A percentile compares a stretch with the other conserved stretches of the same genome.
Evolutionary conservation across 2,888 invertebrate genomes (phyloP).

Genomic region (Synanthedon andrenaeformis): DNA sequence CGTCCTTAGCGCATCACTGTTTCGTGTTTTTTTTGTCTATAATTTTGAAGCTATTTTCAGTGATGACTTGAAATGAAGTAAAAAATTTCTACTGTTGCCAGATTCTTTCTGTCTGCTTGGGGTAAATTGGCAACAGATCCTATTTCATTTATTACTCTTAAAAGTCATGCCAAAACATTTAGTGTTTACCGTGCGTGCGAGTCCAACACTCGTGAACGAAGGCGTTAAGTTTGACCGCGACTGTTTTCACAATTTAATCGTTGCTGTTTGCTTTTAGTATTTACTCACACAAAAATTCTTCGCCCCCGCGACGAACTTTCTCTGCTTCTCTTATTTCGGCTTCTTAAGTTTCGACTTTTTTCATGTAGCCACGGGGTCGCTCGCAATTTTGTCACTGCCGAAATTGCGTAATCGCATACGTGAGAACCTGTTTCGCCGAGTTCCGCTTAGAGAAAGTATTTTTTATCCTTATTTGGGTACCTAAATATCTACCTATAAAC

Average conservation of each 20-base stretch:
- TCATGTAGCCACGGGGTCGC: constrained; percentile 27
- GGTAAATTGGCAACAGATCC: constrained; percentile 31
- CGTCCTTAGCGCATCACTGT: no score
- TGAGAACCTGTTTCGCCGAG: constrained; percentile 41
- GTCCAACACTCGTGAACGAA: not conserved
- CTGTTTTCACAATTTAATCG: not conserved
- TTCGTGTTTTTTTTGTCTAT: no score
- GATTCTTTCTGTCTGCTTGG: constrained; percentile 16
- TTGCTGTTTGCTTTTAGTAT: constrained; percentile 10
- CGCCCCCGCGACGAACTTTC: constrained; percentile 40
- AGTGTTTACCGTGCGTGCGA: not conserved
- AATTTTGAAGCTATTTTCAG: constrained; percentile 15
- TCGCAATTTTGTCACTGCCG: constrained; percentile 45
- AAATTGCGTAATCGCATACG: constrained; percentile 46
- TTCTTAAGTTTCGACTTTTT: constrained; percentile 37
- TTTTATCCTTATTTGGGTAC: constrained; percentile 25
- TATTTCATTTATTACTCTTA: constrained; percentile 20
- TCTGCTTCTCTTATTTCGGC: constrained; percentile 31
- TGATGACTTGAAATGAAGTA: constrained; percentile 17
- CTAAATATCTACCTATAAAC: constrained; percentile 18
- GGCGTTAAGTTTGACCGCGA: not conserved
- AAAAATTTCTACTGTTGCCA: constrained; percentile 27
- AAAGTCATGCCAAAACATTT: constrained; percentile 17
- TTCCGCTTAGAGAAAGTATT: constrained; percentile 50
- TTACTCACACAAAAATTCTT: constrained; percentile 22